These are phyloP conservation scores for Melanotaenia maccullochi DNA, from an alignment of 2,797 vertebrate genomes.

Conservation along the genomic window DNA sequence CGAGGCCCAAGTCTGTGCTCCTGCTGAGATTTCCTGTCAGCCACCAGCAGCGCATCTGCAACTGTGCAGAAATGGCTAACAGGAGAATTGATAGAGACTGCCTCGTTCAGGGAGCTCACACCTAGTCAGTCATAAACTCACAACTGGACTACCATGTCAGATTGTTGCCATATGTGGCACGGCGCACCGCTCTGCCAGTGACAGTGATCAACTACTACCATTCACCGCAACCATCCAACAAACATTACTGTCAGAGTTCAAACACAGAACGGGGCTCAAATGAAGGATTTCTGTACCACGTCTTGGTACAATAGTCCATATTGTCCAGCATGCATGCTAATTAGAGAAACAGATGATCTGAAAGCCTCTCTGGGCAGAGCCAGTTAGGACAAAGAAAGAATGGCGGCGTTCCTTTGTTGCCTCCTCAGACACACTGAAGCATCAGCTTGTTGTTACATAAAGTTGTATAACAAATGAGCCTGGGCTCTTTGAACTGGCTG, in stretches of 20 bases:
- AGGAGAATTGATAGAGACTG: constrained; percentile 76
- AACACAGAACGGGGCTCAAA: constrained; percentile 58
- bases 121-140: constrained; percentile 80
- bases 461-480: constrained; percentile 87
- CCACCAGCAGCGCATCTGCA: constrained; percentile 60
- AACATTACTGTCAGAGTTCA: constrained; percentile 75
- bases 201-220: constrained; percentile 82
- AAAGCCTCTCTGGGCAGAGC: constrained; percentile 54
- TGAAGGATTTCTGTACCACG: constrained; percentile 51
- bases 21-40: constrained; percentile 72
- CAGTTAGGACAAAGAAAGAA: constrained; percentile 68
- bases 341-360: constrained; percentile 75
- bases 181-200: constrained; percentile 75
- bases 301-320: constrained; percentile 43
- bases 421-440: constrained; percentile 71
- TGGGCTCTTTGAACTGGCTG: constrained; percentile 84
- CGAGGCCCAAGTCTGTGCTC: constrained; percentile 52
- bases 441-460: constrained; percentile 81
- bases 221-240: constrained; percentile 74
- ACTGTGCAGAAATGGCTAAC: constrained; percentile 54
- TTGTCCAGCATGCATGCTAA: constrained; percentile 68
- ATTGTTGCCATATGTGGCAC: constrained; percentile 88
- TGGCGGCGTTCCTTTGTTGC: constrained; percentile 68
- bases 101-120: constrained; percentile 76
- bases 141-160: constrained; percentile 82